A percentile compares a stretch with the other conserved stretches of the same genome.
Evolutionary conservation across 2,888 invertebrate genomes (phyloP).

Genomic region (Cephus pulcher): DNA sequence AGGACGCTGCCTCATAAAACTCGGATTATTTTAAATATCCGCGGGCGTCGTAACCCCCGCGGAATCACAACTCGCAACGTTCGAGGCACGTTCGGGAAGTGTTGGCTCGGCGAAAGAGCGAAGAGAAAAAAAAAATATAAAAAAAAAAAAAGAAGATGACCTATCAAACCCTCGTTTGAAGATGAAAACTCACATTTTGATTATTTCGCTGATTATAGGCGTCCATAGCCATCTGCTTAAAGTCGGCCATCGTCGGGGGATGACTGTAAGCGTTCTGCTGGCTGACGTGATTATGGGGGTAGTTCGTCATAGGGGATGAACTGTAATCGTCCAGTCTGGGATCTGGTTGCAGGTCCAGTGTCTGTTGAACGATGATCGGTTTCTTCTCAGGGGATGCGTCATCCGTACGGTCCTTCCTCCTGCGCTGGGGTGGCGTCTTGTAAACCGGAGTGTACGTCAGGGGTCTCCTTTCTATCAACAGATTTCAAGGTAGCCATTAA

Average conservation of each 20-base stretch:
- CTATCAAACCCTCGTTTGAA: conserved; percentile 16
- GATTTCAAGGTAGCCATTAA: conserved; percentile 49
- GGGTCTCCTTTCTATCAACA: conserved; percentile 60
- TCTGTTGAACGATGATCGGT: conserved; percentile 50
- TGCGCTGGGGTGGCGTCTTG: conserved; percentile 60
- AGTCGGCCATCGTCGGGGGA: conserved; percentile 59
- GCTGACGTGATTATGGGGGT: conserved; percentile 40
- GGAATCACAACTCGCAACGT: background rate
- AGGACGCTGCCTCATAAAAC: conserved; percentile 16
- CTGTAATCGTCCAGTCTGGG: conserved; percentile 48
- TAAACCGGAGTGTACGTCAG: conserved; percentile 60
- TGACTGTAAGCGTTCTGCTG: conserved; percentile 48
- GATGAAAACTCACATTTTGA: conserved; percentile 49
- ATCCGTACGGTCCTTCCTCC: conserved; percentile 50
- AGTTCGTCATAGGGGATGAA: conserved; percentile 45
- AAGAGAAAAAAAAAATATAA: background rate
- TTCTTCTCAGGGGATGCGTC: conserved; percentile 55
- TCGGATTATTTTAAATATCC: conserved; percentile 42
- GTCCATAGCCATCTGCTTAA: conserved; percentile 62
- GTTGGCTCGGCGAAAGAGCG: background rate
- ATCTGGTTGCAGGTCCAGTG: conserved; percentile 51
- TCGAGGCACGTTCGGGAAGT: background rate
- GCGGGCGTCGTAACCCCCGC: conserved; percentile 13
- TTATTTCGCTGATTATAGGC: conserved; percentile 61
- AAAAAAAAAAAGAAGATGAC: background rate